phyloP scores from a whole-genome alignment of 2,797 vertebrate species.

The Emydoidea blandingii region DNA sequence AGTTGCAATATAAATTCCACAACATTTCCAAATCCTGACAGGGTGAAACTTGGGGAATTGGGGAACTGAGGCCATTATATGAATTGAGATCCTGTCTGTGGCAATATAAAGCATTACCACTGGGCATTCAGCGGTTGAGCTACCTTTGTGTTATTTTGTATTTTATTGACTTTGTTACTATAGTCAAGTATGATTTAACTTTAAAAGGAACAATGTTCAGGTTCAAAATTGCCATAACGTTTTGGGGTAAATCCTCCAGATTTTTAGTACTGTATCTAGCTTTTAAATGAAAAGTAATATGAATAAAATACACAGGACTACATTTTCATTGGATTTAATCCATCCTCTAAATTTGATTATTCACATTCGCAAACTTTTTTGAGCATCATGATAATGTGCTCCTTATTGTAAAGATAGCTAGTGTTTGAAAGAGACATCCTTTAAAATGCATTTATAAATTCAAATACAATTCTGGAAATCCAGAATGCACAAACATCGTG shows the following conservation, averaged over 20 bases:
- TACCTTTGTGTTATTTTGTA: conserved; percentile 55
- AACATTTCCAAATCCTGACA: conserved; percentile 76
- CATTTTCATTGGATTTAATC: background rate
- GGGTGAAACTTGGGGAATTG: conserved; percentile 73
- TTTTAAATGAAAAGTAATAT: conserved; percentile 26
- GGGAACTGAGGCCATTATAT: conserved; percentile 66
- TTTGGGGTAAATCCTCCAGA: conserved; percentile 46
- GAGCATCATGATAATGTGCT: accelerated
- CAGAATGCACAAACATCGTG: background rate
- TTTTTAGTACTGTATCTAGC: conserved; percentile 28
- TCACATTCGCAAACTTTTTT: background rate
- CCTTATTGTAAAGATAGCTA: background rate
- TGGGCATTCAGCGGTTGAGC: conserved; percentile 40
- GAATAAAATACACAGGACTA: background rate
- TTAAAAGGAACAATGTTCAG: conserved; percentile 53
- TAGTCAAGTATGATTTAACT: conserved; percentile 68
- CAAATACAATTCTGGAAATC: background rate
- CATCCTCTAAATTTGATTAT: background rate
- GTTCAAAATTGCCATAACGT: conserved; percentile 53
- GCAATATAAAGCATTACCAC: conserved; percentile 69
- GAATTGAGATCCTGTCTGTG: conserved; percentile 69
- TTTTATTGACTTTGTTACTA: conserved; percentile 66
- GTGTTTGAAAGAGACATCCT: background rate
- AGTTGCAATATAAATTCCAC: conserved; percentile 62
- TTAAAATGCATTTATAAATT: background rate